Percentiles rank a stretch among this genome's conserved stretches.
These are phyloP conservation scores for Drosophila kepulauana DNA, from an alignment of 1,140 invertebrate genomes.

Conservation along the genomic window DNA sequence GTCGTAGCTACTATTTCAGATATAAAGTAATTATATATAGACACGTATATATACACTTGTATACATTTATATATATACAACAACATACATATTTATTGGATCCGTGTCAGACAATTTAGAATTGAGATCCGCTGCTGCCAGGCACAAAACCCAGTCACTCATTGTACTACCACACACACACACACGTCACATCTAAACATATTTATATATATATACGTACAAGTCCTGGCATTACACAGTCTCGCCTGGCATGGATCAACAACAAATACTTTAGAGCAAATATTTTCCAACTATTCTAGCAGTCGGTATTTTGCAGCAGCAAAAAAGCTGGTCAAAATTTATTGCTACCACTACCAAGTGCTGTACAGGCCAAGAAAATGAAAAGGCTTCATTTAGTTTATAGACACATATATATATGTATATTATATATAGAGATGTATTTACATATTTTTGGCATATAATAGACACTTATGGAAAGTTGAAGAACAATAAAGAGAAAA, in stretches of 20 bases:
- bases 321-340: conserved; percentile 53
- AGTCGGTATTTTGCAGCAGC: conserved; percentile 25
- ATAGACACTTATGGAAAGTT: conserved; percentile 64
- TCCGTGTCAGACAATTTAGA: conserved; percentile 47
- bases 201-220: conserved; percentile 12
- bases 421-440: conserved; percentile 76
- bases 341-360: conserved; percentile 69
- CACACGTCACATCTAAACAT: conserved; percentile 27
- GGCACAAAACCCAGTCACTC: conserved; percentile 29
- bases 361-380: conserved; percentile 73
- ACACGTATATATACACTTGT: no score
- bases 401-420: conserved; percentile 72
- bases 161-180: background rate
- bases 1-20: conserved; percentile 61
- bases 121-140: conserved; percentile 12
- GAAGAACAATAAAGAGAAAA: conserved; percentile 56
- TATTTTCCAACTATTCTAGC: conserved; percentile 41
- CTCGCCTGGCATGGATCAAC: conserved; percentile 18
- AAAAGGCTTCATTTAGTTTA: conserved; percentile 79
- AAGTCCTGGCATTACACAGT: conserved; percentile 39
- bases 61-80: conserved; percentile 25
- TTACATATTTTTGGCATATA: conserved; percentile 81
- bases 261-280: conserved; percentile 24
- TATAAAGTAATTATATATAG: conserved; percentile 17
- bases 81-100: conserved; percentile 37